Conservation (phyloP, 1,140 invertebrate species). For the Drosophila persimilis region DNA sequence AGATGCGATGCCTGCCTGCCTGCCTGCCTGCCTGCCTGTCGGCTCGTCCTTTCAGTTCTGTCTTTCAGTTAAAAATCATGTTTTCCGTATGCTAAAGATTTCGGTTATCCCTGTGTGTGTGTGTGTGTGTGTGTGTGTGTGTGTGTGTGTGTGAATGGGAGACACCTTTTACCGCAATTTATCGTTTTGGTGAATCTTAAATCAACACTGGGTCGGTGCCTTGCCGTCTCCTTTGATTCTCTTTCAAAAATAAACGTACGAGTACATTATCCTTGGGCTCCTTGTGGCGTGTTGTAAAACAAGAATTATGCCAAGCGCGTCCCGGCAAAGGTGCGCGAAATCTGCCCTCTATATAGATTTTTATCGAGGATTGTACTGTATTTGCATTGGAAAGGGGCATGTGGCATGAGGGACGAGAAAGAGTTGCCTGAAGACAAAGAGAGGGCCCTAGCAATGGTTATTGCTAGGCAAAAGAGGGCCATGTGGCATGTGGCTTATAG, state of each 20-base stretch:
- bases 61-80: conserved; percentile 77
- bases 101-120: conserved; percentile 10
- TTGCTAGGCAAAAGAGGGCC: neutral
- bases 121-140: conserved; percentile 22
- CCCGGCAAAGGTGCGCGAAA: conserved; percentile 42
- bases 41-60: conserved; percentile 59
- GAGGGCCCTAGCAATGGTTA: neutral
- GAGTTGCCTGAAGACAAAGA: conserved; percentile 6
- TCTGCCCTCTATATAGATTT: conserved; percentile 46
- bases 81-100: conserved; percentile 68
- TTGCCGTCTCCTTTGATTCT: conserved; percentile 34
- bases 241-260: conserved; percentile 17
- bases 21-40: conserved; percentile 26
- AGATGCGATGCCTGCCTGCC: neutral
- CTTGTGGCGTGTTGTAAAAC: conserved; percentile 39
- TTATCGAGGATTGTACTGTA: conserved; percentile 33
- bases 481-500: too few relatives aligned
- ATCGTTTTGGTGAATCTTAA: conserved; percentile 73
- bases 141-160: conserved; percentile 30
- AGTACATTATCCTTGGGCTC: conserved; percentile 39
- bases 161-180: conserved; percentile 79
- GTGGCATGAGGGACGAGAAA: conserved; percentile 3
- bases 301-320: conserved; percentile 59
- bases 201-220: conserved; percentile 26
- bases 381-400: conserved; percentile 9